Base-by-base conservation (phyloP, 2,888 invertebrate species). In the Osmoderma eremita region DNA sequence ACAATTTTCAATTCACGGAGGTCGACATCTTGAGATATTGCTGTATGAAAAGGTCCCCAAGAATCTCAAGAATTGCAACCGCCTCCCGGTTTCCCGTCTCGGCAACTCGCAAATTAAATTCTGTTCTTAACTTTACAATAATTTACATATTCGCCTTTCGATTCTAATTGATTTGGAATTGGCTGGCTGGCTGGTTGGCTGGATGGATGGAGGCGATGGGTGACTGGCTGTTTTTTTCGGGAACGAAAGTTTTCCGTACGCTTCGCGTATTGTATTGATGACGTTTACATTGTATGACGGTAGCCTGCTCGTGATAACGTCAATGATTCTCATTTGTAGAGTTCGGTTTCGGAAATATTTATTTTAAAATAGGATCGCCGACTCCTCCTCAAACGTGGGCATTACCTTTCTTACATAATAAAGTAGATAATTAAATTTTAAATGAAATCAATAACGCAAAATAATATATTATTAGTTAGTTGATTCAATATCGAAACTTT, bases 1-100 rank as follows among this genome's bases (percentile, higher is more conserved):
- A 80, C 80, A 80, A 80, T 78, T 79, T 80, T 80, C 79, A 79
- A 79, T 80, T 80, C 78, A 77, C 78, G 78, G 78, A 77, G 76
- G 79, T 78, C 76, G 77, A 79, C 79, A 78, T 78, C 79, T 79
- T 77, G 78, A 74, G 78, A 79, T 80, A 80, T 80, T 78, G 79
- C 79, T 78, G 80, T 79, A 79, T 77, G 76, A 78, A 78, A 78
- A 78, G 79, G 78, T 76, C 77, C 68, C 62, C 58, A 70, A 70
- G 70, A 71, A 70, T 71, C 67, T 70, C 71, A 70, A 70, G 67
- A 70, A 70, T 71, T 71, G 69, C 67, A 71, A 70, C 67, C 65
- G 69, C 49, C 63, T 63, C 45, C 45, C 62, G 15, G 56, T 49
- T 10, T 30, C 48, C 50, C 42, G 49, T 63, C 50, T 41, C 64